Base-by-base conservation (phyloP, 2,888 invertebrate genomes). In the Pycnomerus fuliginosus region DNA sequence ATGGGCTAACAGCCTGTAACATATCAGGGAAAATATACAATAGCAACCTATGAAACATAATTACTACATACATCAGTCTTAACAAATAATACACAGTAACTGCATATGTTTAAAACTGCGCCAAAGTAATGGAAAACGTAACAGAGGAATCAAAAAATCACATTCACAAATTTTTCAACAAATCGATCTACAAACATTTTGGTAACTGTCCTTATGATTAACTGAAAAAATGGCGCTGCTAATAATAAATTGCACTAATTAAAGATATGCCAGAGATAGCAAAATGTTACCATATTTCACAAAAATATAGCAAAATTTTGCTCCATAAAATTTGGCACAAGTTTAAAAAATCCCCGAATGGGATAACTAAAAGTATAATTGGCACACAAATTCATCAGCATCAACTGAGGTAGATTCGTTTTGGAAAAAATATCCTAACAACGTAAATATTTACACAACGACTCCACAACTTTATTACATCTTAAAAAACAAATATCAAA, bases 331-430 rank as follows among this genome's bases (percentile, higher is more conserved):
- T 49, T 49, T 49, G 49, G 49, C 49, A 49, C 45, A 30, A 44
- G 24, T 17, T 32, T 36, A 36, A 38, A 35, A 30, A 35, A n/a
- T 28, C 14, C 29, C 20, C 13, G 16, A 14, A 32, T 45, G 37
- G 40, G 16, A 16, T 37, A 46, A 38, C 44, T 50, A 56, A 50
- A 50, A 48, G 47, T n/a, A 32, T 53, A 47, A 59, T 65, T 65
- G 64, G 64, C 64, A 66, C 63, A 60, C 56, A 61, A 61, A 55
- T 58, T 52, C 53, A 55, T 52, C 44, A 50, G 37, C 38, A 36
- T 52, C 35, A 71, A 72, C 70, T 71, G 72, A 72, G 72, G 72
- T 72, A 72, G 72, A 62, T 70, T 62, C 63, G 69, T 70, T 62
- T 61, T 69, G 63, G 54, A 65, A 64, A 67, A 64, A 58, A 52